phyloP scores from a whole-genome alignment of 2,797 vertebrate species.

The Molossus molossus region DNA sequence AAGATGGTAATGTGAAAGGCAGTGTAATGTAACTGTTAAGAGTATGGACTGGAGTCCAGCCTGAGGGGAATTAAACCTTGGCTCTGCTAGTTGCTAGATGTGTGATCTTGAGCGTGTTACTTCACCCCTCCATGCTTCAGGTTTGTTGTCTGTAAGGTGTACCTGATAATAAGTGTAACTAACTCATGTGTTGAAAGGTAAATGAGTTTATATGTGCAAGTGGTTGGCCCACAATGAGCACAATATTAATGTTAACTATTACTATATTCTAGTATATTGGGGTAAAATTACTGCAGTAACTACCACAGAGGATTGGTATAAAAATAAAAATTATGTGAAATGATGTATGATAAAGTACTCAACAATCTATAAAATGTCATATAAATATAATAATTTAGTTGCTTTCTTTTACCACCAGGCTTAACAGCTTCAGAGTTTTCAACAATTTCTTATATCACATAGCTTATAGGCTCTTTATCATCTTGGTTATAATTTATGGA shows the following conservation, averaged over 20 bases:
- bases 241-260: not conserved
- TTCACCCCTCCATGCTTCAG: not conserved
- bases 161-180: slow-evolving; percentile 3
- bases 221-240: not conserved
- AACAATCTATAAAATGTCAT: not conserved
- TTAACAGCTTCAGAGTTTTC: slow-evolving; percentile 35
- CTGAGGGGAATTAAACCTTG: not conserved
- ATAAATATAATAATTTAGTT: slow-evolving; percentile 35
- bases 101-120: not conserved
- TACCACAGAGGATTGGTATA: not conserved
- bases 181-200: slow-evolving; percentile 18
- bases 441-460: slow-evolving; percentile 16
- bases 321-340: slow-evolving; percentile 43
- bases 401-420: not conserved
- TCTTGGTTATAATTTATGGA: not conserved
- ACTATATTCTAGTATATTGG: not conserved
- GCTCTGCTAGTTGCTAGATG: not conserved
- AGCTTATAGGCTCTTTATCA: slow-evolving; percentile 32
- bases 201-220: not conserved
- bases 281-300: slow-evolving; percentile 7
- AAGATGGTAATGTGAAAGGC: not conserved
- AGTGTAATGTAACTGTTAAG: not conserved
- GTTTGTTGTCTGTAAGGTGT: slow-evolving; percentile 43
- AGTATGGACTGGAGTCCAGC: not conserved
- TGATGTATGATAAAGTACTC: not conserved